A percentile compares a stretch with the other conserved stretches of the same genome.
phyloP scores from a whole-genome alignment of 2,888 invertebrate species.

The Hypselothyrea guttata region DNA sequence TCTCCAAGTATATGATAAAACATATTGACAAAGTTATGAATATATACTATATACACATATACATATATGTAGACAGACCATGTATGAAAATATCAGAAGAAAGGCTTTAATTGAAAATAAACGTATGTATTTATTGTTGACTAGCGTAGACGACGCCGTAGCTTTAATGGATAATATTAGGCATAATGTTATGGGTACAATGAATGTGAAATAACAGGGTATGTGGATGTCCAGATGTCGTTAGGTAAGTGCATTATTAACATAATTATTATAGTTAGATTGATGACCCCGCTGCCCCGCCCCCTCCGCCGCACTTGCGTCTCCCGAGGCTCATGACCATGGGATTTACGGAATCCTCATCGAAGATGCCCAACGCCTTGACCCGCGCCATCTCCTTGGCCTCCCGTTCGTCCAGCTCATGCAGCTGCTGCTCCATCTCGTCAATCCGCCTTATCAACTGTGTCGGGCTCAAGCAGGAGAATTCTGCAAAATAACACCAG shows the following conservation, averaged over 20 bases:
- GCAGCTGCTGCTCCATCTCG: conserved; percentile 96
- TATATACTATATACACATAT: conserved; percentile 10
- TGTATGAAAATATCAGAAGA: conserved; percentile 21
- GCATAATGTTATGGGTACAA: no score
- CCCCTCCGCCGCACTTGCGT: no score
- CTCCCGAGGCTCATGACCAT: no score
- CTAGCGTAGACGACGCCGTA: conserved; percentile 29
- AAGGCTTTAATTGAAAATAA: conserved; percentile 52
- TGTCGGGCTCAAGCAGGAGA: conserved; percentile 89
- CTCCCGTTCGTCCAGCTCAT: conserved; percentile 96
- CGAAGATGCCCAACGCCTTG: conserved; percentile 96
- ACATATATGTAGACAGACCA: no score
- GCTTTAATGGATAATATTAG: no score
- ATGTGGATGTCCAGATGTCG: no score
- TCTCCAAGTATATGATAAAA: conserved; percentile 3
- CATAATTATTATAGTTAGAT: no score
- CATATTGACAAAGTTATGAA: background rate
- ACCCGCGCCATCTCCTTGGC: conserved; percentile 98
- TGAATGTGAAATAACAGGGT: no score
- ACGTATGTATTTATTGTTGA: conserved; percentile 58
- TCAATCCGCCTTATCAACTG: conserved; percentile 96
- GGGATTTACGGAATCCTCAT: no score
- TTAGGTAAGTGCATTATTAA: no score
- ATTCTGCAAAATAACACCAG: conserved; percentile 86
- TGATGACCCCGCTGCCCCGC: no score